Evolutionary conservation across 2,888 invertebrate species (phyloP).

Genomic region (Leucoptera coffeella): DNA sequence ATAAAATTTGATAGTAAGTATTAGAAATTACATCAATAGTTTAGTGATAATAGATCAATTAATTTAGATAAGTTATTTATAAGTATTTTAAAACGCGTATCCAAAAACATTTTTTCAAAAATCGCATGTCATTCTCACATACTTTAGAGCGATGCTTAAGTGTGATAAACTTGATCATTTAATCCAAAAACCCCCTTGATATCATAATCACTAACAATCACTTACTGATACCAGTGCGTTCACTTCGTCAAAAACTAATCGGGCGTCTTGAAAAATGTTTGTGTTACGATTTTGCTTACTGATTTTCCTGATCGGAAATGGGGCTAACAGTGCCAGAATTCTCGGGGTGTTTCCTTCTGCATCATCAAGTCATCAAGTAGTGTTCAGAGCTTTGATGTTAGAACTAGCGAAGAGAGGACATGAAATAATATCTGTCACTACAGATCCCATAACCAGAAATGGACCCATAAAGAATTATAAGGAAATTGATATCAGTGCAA

Average conservation of each 20-base stretch:
- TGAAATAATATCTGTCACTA: slow-evolving; percentile 29
- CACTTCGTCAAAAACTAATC: neutral
- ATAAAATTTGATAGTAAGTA: too few species aligned
- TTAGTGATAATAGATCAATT: too few species aligned
- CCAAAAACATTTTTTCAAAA: too few species aligned
- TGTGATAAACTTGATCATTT: too few species aligned
- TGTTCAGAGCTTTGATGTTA: slow-evolving; percentile 24
- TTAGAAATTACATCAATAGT: too few species aligned
- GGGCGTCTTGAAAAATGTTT: neutral
- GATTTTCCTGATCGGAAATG: neutral
- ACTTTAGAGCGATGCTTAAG: too few species aligned
- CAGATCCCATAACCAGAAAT: slow-evolving; percentile 21
- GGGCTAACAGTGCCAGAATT: slow-evolving; percentile 15
- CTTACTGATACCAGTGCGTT: too few species aligned
- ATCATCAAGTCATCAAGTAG: slow-evolving; percentile 37
- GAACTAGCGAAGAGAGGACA: slow-evolving; percentile 34
- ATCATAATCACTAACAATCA: too few species aligned
- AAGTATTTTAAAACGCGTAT: too few species aligned
- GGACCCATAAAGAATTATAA: slow-evolving; percentile 9
- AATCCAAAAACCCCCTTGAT: too few species aligned
- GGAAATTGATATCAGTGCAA: slow-evolving; percentile 8
- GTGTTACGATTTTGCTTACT: neutral
- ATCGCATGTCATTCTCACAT: too few species aligned
- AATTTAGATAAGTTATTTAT: too few species aligned
- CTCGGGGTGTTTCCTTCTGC: slow-evolving; percentile 27